Evolutionary conservation across 1,140 invertebrate genomes (phyloP).

Genomic region (Pteromalus puparum): DNA sequence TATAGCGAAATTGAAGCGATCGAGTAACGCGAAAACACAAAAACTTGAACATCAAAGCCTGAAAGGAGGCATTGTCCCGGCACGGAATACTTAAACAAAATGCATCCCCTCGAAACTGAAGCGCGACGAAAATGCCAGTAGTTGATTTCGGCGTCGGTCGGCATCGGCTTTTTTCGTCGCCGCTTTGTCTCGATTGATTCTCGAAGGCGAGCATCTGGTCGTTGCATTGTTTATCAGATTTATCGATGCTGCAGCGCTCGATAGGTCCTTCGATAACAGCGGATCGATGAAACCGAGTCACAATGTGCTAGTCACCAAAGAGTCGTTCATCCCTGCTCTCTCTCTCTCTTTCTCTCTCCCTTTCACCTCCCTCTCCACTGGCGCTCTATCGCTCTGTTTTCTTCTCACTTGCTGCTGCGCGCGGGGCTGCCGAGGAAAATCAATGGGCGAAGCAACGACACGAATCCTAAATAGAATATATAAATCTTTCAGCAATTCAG

Average conservation of each 20-base stretch:
- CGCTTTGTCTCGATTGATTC: neutral
- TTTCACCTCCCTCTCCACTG: neutral
- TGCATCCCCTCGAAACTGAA: neutral
- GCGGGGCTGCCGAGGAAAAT: conserved; percentile 32
- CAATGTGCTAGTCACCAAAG: conserved; percentile 20
- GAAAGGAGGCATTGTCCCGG: neutral
- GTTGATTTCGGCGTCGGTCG: neutral
- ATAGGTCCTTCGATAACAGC: neutral
- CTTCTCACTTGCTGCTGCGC: conserved; percentile 32
- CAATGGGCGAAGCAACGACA: conserved; percentile 40
- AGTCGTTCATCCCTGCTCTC: conserved; percentile 37
- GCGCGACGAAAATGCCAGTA: neutral
- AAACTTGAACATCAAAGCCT: neutral
- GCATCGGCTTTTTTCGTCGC: neutral
- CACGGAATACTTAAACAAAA: neutral
- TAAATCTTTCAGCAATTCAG: conserved; percentile 39
- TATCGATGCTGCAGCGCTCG: conserved; percentile 16
- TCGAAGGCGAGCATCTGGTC: neutral
- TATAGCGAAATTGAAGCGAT: neutral
- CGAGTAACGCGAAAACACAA: neutral
- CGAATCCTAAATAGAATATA: conserved; percentile 48
- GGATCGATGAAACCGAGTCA: conserved; percentile 36
- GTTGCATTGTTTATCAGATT: conserved; percentile 37
- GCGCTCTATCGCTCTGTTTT: conserved; percentile 19
- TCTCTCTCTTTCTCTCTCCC: conserved; percentile 6